Evolutionary conservation across 2,888 invertebrate genomes (phyloP), one percentile per base, ranked within the genome.

Genomic region (Pomacea canaliculata): DNA sequence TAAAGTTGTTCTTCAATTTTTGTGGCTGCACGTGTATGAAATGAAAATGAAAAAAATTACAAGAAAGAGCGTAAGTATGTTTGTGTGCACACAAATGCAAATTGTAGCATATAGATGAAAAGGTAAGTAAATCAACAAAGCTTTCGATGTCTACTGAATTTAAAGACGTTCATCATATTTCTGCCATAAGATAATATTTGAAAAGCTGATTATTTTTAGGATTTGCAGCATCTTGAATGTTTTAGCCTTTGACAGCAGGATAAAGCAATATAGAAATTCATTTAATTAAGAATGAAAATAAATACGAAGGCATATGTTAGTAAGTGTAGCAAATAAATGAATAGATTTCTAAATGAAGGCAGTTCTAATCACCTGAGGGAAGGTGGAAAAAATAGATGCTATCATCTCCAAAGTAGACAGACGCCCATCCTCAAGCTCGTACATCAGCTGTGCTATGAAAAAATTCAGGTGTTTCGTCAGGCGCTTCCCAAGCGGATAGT

Each of bases 371-470:
- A 95, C 96, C 91, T 93, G 91, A 4, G 95, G 95, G 84, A 97
- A 94, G 77, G 94, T 94, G 76, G 93, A 93, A 74, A 97, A 94
- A 74, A 98, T 93, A 82, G 93, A 93, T 65, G 94, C 93, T 65
- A 99, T 91, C 93, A 97, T 96, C 89, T 96, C 95, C 7, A 98
- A 92, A 0, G 96, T 96, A 0, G 97, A 97, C 76, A 95, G 93
- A 37, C 98, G 92, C 0, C 98, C 99, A 69, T 94, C 93, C 82
- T 95, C 94, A 82, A 95, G 88, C 82, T 95, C 95, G 86, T 95
- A 98, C 81, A 94, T 94, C 69, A 98, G 90, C 88, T 98, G 97
- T 0, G 94, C 93, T 56, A 95, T 91, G 90, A 95, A 97, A 91
- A 97, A 97, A 71, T 94, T 93, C 1, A 98, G 91, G 86, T 94